phyloP scores from a whole-genome alignment of 2,888 invertebrate genomes.

The Hermaeophaga mercurialis region DNA sequence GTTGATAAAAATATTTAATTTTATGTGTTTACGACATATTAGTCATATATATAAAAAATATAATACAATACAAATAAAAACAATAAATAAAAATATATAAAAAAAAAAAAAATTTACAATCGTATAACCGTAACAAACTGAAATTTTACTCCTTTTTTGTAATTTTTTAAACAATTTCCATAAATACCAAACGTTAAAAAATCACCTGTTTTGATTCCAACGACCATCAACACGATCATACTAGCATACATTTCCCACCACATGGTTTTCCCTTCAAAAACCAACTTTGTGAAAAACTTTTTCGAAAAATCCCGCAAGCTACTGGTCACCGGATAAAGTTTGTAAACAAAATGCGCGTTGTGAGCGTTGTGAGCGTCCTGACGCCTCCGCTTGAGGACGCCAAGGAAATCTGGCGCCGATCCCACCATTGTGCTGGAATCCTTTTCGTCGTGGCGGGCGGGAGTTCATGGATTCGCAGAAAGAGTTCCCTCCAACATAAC shows the following conservation, averaged over 20 bases:
- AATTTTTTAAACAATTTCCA: too few relatives aligned
- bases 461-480: conserved; percentile 13
- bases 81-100: too few relatives aligned
- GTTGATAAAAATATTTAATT: too few relatives aligned
- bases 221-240: conserved; percentile 16
- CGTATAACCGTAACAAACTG: not conserved
- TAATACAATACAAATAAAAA: too few relatives aligned
- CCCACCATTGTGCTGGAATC: conserved; percentile 17
- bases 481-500: conserved; percentile 21
- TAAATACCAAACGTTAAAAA: too few relatives aligned
- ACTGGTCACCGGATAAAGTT: conserved; percentile 18
- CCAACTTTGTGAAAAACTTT: not conserved
- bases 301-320: conserved; percentile 6
- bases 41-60: too few relatives aligned
- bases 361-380: conserved; percentile 14
- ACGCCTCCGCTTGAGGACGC: conserved; percentile 27
- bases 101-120: too few relatives aligned
- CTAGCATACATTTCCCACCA: conserved; percentile 13
- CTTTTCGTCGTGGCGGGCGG: conserved; percentile 21
- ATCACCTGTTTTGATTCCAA: conserved; percentile 27
- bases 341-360: conserved; percentile 35
- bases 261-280: conserved; percentile 24
- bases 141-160: too few relatives aligned
- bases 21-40: too few relatives aligned
- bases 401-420: conserved; percentile 41